A percentile compares a stretch with the other conserved stretches of the same genome.
Evolutionary conservation across 2,888 invertebrate species (phyloP).

Genomic region (Caenorhabditis panamensis): DNA sequence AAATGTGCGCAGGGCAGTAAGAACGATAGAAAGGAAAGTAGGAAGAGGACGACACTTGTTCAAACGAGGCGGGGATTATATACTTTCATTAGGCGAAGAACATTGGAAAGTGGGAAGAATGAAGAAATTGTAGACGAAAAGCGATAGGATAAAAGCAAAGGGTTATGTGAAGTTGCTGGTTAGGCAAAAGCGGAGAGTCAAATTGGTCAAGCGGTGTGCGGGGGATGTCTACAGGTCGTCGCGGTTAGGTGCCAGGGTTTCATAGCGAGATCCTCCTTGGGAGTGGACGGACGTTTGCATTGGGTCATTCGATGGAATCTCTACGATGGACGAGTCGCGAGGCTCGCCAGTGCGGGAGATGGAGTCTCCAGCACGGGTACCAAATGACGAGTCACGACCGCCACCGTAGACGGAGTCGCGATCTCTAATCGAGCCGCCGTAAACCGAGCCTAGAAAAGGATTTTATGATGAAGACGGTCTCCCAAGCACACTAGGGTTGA

Average conservation of each 20-base stretch:
- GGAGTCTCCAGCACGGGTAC: slow-evolving; percentile 54
- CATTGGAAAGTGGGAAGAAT: slow-evolving; percentile 20
- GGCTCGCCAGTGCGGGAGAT: slow-evolving; percentile 53
- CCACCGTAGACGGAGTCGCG: slow-evolving; percentile 67
- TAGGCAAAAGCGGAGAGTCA: slow-evolving; percentile 39
- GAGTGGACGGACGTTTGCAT: slow-evolving; percentile 61
- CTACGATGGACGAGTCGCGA: slow-evolving; percentile 65
- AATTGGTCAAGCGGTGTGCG: slow-evolving; percentile 17
- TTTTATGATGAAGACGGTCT: slow-evolving; percentile 18
- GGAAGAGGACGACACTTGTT: slow-evolving; percentile 16
- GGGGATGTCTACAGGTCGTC: slow-evolving; percentile 61
- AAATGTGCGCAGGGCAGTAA: slow-evolving; percentile 45
- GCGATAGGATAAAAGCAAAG: slow-evolving; percentile 12
- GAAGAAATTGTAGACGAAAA: slow-evolving; percentile 16
- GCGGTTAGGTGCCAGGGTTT: slow-evolving; percentile 66
- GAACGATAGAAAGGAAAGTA: slow-evolving; percentile 40
- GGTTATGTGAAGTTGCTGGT: slow-evolving; percentile 57
- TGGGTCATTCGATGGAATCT: slow-evolving; percentile 67
- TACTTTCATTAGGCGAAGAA: slow-evolving; percentile 21
- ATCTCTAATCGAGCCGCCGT: slow-evolving; percentile 68
- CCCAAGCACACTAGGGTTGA: slow-evolving; percentile 41
- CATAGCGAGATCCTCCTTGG: slow-evolving; percentile 64
- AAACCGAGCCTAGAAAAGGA: slow-evolving; percentile 66
- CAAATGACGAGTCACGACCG: slow-evolving; percentile 61
- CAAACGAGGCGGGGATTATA: not conserved